Base-by-base conservation (phyloP, 2,797 vertebrate species). In the Lacerta viridis region DNA sequence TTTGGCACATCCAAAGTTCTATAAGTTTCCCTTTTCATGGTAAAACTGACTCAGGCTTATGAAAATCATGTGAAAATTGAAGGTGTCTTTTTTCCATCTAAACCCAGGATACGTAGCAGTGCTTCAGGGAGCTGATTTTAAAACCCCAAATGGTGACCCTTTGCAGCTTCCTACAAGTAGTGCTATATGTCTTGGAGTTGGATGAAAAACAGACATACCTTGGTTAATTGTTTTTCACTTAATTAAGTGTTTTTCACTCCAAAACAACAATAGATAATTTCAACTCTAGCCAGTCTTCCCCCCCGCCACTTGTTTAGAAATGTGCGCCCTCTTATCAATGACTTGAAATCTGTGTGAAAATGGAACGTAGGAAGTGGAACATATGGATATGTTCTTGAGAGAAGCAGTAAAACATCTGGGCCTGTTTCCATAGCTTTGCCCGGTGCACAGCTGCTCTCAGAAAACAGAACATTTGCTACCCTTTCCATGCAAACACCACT, bases 1-100 rank as follows among this genome's bases (percentile, higher is more conserved):
- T 18, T 71, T 83, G 88, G 3, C 25, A 68, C 79, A 85, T 87
- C 74, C 13, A 43, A 27, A 82, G 10, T 88, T 85, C 43, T 66
- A 20, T 27, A 64, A 36, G 18, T 81, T 81, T 81, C 36, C 5
- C 29, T 3, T 81, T 39, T 10, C 5, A 17, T 10, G 29, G 3
- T 66, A 36, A 41, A 41, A 41, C 25, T 43, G 39, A 77, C 75
- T 20, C 33, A 72, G 7, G 18, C 17, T 9, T 41, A 79, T 23
- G 39, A 20, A 72, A n/a, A 17, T 50, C 20, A 50, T 46, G 39
- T 68, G 3, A 78, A 69, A 86, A 80, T 41, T 9, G 9, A 59
- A 39, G 20, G 7, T 11, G 13, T 25, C 36, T 50, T 13, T 75
- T 69, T 20, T 20, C 55, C 33, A 43, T 86, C 17, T 69, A 8